Evolutionary conservation across 2,888 invertebrate genomes (phyloP).

Genomic region (Tortricodes alternella): DNA sequence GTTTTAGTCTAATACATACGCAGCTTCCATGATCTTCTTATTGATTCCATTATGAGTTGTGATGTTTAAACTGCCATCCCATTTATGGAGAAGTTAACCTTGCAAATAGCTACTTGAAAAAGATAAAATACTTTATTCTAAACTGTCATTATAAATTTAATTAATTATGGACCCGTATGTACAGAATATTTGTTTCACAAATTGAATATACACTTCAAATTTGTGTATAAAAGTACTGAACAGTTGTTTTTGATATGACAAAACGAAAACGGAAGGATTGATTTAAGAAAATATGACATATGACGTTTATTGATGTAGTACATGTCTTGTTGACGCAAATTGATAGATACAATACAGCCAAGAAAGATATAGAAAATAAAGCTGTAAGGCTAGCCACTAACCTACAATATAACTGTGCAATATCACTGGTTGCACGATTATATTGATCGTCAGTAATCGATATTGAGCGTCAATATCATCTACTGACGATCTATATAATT

Average conservation of each 20-base stretch:
- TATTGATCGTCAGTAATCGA: too few species aligned
- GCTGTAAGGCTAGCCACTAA: too few species aligned
- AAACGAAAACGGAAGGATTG: too few species aligned
- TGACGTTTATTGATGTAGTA: constrained; percentile 2
- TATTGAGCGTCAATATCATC: too few species aligned
- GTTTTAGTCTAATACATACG: constrained; percentile 83
- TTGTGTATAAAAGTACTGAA: constrained; percentile 11
- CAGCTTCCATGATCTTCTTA: constrained; percentile 91
- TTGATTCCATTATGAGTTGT: constrained; percentile 68
- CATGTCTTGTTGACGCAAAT: too few species aligned
- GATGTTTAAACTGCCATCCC: constrained; percentile 45
- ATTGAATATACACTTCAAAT: constrained; percentile 6
- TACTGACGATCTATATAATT: too few species aligned
- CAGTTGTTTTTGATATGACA: constrained; percentile 14
- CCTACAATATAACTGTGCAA: too few species aligned
- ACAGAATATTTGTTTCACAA: not conserved
- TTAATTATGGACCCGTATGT: not conserved
- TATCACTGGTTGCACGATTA: too few species aligned
- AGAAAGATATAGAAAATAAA: too few species aligned
- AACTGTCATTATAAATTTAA: not conserved
- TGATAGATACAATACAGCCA: too few species aligned
- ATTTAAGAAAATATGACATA: too few species aligned
- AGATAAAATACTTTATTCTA: constrained; percentile 9
- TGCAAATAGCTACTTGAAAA: constrained; percentile 13
- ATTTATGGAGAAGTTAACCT: constrained; percentile 38